Base-by-base conservation (phyloP, 2,888 invertebrate species). In the Hydrotaea diabolus region DNA sequence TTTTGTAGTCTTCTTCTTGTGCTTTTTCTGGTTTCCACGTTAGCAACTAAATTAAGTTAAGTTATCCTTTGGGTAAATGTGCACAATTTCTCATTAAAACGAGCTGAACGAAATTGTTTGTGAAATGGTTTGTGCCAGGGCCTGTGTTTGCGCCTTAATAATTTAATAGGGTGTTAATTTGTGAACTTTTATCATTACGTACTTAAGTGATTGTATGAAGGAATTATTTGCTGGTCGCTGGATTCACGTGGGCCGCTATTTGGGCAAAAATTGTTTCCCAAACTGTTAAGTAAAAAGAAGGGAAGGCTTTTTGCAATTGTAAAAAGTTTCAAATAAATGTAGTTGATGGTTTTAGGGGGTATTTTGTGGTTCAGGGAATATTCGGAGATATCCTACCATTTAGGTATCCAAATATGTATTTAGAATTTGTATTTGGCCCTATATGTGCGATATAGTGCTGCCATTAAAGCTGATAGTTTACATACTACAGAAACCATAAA, bases 21-120 rank as follows among this genome's bases (percentile, higher is more conserved):
- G n/a, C 49, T 7, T 43, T 43, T 43, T 31, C 31, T 4, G 31
- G 15, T 43, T 43, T 43, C 9, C 9, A 59, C 59, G 4, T 57
- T 59, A 15, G 8, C 62, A 62, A 62, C 62, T 36, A 62, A 62
- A 62, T 62, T 62, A 62, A 36, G 31, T 31, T 17, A 62, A 31
- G 62, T 62, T 62, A 31, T 62, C 62, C 62, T 62, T 62, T 62
- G 62, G 62, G 62, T 31, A 59, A 59, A 59, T 2, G 15, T 15
- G 59, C 0, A 15, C 26, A 59, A 57, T 21, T 23, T 57, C 59
- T 31, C 62, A 62, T 49, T 49, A 49, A 49, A 49, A 49, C n/a
- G 49, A 49, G 49, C n/a, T 49, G n/a, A 49, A n/a, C 49, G n/a
- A 49, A 49, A 49, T 49, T 49, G n/a, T 49, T 2, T 49, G 49